Base-by-base conservation (phyloP, 2,113 vertebrate species). In the Lasiurus borealis region DNA sequence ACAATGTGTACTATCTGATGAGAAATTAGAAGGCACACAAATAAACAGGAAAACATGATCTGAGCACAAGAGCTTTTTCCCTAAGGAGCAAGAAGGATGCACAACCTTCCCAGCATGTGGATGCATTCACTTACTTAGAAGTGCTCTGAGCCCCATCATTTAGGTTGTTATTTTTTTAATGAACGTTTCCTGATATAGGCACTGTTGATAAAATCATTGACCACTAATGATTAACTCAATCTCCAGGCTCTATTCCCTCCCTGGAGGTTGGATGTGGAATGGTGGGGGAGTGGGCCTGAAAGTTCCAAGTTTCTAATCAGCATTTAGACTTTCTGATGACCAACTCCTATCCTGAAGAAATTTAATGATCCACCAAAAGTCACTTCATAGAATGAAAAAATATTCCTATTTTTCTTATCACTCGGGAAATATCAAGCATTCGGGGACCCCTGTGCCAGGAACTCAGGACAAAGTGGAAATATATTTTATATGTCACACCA, bases 41-140 rank as follows among this genome's bases (percentile, higher is more conserved):
- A 87, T 27, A 54, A 36, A 14, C 31, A 88, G 29, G n/a, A 73
- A 75, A 75, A 40, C 21, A 4, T 34, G 19, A 54, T 4, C 48
- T 8, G 6, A 34, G 27, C 85, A 31, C 25, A 25, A 23, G 11
- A 21, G 16, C 31, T 36, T 21, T 27, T 44, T 52, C 10, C 44
- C 29, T 48, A 8, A 36, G 19, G 76, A 77, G 23, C 9, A 34
- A 21, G 25, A 34, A 21, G 25, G 6, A 13, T 23, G 5, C 3
- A 66, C 0, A 0, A 52, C 3, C 12, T 46, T 62, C 19, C 59
- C 11, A 8, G 1, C 36, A 40, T 2, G 2, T 54, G 21, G 2
- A n/a, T 36, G n/a, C 31, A 14, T 27, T 59, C 6, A 62, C 18
- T 12, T 23, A 50, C 36, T 40, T 21, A 16, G 1, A 52, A 82